These are phyloP conservation scores for Poecilia gillii DNA, from an alignment of 2,797 vertebrate genomes.

Conservation along the genomic window DNA sequence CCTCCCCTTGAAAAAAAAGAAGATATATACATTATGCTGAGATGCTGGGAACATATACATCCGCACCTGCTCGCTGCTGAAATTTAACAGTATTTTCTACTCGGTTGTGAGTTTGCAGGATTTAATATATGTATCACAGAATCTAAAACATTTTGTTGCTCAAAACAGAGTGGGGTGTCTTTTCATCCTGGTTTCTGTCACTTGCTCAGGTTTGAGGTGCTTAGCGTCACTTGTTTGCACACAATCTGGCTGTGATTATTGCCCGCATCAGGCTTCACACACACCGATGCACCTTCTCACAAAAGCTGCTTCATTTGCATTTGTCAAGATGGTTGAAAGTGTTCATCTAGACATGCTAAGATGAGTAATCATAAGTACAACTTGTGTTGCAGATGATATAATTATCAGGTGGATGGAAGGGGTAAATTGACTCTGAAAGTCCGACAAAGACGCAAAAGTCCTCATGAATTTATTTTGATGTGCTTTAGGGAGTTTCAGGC, in stretches of 20 bases:
- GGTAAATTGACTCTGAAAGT: conserved; percentile 52
- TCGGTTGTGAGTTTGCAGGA: background rate
- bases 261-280: conserved; percentile 57
- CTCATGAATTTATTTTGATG: conserved; percentile 47
- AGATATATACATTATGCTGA: conserved; percentile 46
- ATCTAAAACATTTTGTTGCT: conserved; percentile 30
- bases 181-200: conserved; percentile 46
- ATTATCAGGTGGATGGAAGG: conserved; percentile 29
- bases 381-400: conserved; percentile 55
- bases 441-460: background rate
- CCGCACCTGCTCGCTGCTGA: conserved; percentile 8
- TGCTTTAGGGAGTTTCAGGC: conserved; percentile 28
- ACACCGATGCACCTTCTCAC: conserved; percentile 60
- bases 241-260: conserved; percentile 80
- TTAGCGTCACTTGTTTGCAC: conserved; percentile 83
- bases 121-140: background rate
- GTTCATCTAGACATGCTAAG: conserved; percentile 54
- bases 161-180: conserved; percentile 14
- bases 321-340: conserved; percentile 48
- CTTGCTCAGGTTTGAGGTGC: conserved; percentile 68
- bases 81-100: conserved; percentile 12
- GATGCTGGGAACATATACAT: conserved; percentile 23
- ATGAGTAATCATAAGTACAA: conserved; percentile 66
- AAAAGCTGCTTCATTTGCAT: conserved; percentile 75
- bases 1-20: conserved; percentile 20